phyloP scores from a whole-genome alignment of 2,888 invertebrate genomes.

The Alloscopus bannaensis region DNA sequence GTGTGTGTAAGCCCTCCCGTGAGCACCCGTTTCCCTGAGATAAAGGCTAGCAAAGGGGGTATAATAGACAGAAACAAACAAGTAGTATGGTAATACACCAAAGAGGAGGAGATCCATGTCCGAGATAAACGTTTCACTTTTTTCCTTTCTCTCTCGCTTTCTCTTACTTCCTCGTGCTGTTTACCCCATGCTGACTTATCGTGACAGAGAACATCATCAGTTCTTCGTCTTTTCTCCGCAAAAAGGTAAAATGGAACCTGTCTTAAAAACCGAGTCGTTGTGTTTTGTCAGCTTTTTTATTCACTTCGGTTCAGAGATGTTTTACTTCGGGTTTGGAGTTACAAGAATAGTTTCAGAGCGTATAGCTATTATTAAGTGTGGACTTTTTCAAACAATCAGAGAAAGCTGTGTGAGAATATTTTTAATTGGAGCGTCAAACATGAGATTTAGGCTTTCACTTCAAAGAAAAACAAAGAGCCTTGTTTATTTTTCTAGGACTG shows the following conservation, averaged over 20 bases:
- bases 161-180: constrained; percentile 29
- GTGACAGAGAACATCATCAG: constrained; percentile 47
- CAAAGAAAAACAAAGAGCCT: no score
- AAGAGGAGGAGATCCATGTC: constrained; percentile 44
- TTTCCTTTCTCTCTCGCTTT: constrained; percentile 19
- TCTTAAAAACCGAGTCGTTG: neutral
- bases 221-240: constrained; percentile 2
- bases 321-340: no score
- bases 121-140: constrained; percentile 41
- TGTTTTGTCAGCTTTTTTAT: neutral
- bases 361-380: no score
- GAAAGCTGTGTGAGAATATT: no score
- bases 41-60: neutral
- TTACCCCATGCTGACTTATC: constrained; percentile 63
- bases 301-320: neutral
- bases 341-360: no score
- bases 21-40: no score
- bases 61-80: constrained; percentile 2
- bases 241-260: neutral
- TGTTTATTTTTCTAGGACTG: no score
- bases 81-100: constrained; percentile 23
- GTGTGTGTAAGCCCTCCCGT: neutral
- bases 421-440: no score
- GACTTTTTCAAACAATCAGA: no score
- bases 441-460: no score